Evolutionary conservation across 2,797 vertebrate species (phyloP), one percentile per base, ranked within the genome.

Genomic region (Halcyon badia): DNA sequence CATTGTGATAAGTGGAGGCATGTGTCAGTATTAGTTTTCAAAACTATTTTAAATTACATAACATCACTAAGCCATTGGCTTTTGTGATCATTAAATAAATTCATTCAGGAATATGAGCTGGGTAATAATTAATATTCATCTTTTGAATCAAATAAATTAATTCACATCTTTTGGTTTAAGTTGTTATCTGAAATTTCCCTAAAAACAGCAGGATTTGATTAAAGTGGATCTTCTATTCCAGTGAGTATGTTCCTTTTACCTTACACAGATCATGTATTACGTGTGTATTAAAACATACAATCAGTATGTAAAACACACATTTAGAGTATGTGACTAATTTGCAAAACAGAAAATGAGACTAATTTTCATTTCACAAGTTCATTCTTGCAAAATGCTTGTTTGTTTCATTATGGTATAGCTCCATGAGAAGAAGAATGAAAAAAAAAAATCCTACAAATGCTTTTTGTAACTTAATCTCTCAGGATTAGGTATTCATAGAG

Each of bases 401-500:
- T 90, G 35, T 90, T 96, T 79, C 70, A 35, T 60, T 79, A 58
- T 13, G 20, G 2, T 60, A 30, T 24, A 60, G 2, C 6, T 66
- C 31, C 48, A 84, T 57, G 46, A 58, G 51, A 94, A 89, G 42
- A 84, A 69, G 66, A 10, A 11, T 37, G 25, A 46, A 46, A 90
- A 81, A 83, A 79, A 58, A 83, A 33, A 83, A 66, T 79, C 44
- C 41, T 89, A 57, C 28, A 85, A 91, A 89, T 87, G 33, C 9
- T 94, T 71, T 95, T 77, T 87, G 77, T 72, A 95, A 77, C 52
- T 88, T 96, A 89, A 83, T 93, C 68, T 96, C 65, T 88, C 41
- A 41, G 71, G 87, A 94, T 94, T 94, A 96, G 44, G 11, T 78
- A 81, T 92, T 91, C 81, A 89, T 80, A 87, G 86, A 77, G 30